Base-by-base conservation (phyloP, 2,113 vertebrate species). In the Nibea coibor region DNA sequence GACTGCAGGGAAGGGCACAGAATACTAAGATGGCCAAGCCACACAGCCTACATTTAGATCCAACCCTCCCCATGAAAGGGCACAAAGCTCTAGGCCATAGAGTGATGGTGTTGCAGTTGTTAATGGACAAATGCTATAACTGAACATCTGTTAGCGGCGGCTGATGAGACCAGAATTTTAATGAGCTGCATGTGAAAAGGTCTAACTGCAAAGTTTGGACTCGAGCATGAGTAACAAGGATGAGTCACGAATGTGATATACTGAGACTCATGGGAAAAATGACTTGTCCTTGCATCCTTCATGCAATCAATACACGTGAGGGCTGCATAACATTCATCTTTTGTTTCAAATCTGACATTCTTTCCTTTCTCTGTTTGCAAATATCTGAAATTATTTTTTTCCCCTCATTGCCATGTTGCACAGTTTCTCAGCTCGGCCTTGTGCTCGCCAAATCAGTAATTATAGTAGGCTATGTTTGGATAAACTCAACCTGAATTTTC, bases 1-100 rank as follows among this genome's bases (percentile, higher is more conserved):
- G 80, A 78, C 85, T 80, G 74, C 84, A 87, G 85, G 72, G 86
- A 87, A 90, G 53, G 74, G 69, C 63, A 88, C 65, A 69, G 85
- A 87, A 88, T 82, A 82, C 81, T 62, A 88, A 90, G 31, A 61
- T 81, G 81, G 76, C 80, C 77, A 73, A 75, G 75, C 43, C 81
- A 89, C 53, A 81, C 78, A 81, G 69, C 50, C 77, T 24, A 85
- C 75, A 88, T 83, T 85, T 82, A 72, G 61, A 78, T 58, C 61
- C 84, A 82, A 65, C 35, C 22, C 64, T 77, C 68, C 58, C 42
- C 1, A 64, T 86, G 77, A 84, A 85, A 78, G 79, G 56, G 56
- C 58, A 54, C 68, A 68, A 58, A 76, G 31, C 71, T 87, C 59
- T 28, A 66, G 65, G 59, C 69, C 59, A 58, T 26, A 63, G 61